Conservation (phyloP, 2,113 vertebrate species). For the Ia io region DNA sequence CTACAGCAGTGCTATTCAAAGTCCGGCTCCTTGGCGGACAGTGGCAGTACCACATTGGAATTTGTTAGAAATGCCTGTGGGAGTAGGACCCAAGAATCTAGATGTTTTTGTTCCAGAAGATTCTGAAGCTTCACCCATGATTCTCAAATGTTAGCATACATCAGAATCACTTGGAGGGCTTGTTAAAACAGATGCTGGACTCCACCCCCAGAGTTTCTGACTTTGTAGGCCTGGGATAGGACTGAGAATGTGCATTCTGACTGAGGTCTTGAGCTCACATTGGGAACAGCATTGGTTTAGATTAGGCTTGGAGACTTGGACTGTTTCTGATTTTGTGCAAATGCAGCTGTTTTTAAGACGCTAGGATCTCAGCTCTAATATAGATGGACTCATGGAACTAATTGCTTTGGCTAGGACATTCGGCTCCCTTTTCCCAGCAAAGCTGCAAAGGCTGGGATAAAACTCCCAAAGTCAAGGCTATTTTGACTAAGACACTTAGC, state of each 20-base stretch:
- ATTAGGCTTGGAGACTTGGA: background rate
- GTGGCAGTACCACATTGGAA: background rate
- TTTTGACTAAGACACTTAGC: slow-evolving; percentile 1
- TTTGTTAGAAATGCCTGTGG: background rate
- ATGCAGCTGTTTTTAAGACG: background rate
- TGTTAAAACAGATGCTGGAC: background rate
- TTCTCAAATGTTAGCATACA: background rate
- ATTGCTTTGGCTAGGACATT: background rate
- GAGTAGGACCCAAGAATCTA: background rate
- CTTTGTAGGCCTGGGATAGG: background rate
- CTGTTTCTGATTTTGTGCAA: background rate
- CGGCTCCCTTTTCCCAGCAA: background rate
- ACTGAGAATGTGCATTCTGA: background rate
- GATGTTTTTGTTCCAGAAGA: background rate
- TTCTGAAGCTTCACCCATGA: background rate
- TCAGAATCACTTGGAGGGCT: background rate
- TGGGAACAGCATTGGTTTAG: background rate
- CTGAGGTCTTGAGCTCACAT: background rate
- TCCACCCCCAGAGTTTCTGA: background rate
- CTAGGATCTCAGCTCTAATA: background rate
- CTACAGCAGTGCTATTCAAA: background rate
- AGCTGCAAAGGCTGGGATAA: background rate
- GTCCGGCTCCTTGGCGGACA: background rate
- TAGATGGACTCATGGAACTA: background rate
- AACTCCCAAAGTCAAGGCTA: background rate